Base-by-base conservation (phyloP, 1,140 invertebrate genomes). In the Cydia pomonella region DNA sequence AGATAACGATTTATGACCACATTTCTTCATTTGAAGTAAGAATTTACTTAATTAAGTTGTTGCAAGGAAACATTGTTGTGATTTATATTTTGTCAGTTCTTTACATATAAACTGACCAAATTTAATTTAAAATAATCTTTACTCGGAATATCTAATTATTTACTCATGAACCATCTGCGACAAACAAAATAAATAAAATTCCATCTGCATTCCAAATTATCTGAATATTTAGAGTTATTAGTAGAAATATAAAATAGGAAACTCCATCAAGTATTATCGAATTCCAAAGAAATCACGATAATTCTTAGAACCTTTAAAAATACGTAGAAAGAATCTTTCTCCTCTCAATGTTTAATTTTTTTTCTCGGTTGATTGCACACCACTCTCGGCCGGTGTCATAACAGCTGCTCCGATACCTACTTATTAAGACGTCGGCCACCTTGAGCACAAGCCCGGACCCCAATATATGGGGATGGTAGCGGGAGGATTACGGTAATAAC, bases 401-500 rank as follows among this genome's bases (percentile, higher is more conserved):
- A 87, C 89, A 92, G 91, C 88, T 91, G 91, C 86, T 91, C 77
- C 85, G 89, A 92, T 91, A 91, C 89, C 85, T 87, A 87, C 87
- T 87, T 91, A 92, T 92, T 92, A 92, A 91, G 88, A 82, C 84
- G 86, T 90, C 85, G 86, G 80, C 80, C 82, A 87, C 84, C 80
- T 84, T 82, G 83, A 79, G 75, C 78, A 73, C 77, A 79, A 71
- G 75, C 76, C 81, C 77, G 73, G 76, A 69, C 71, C 73, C 84
- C 84, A 82, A 85, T 87, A 86, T 82, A 88, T 82, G 4, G 71
- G 72, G 47, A 47, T 62, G 23, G 3, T 23, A 13, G 27, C 23
- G 18, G 25, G 44, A 72, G 21, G 18, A 72, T 47, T 33, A 59
- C 41, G 16, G 44, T 73, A 59, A 62, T 73, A 50, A 53, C 72